phyloP scores from a whole-genome alignment of 1,140 invertebrate species.

The Pantala flavescens region DNA sequence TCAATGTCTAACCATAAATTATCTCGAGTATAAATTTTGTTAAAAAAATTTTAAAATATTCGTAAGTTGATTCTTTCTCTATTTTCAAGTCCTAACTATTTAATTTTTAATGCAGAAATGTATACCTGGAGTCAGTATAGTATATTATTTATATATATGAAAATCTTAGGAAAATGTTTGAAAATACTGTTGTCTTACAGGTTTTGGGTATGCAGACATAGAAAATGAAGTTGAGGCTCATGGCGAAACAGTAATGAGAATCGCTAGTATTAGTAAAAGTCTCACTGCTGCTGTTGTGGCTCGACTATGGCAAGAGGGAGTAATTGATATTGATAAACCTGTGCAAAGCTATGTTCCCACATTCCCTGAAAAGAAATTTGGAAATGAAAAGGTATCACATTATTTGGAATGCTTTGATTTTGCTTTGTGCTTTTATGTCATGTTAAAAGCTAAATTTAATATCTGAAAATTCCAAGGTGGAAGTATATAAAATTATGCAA shows the following conservation, averaged over 20 bases:
- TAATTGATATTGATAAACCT: slow-evolving; percentile 46
- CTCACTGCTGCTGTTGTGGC: slow-evolving; percentile 46
- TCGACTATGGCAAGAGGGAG: slow-evolving; percentile 42
- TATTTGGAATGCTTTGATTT: not conserved
- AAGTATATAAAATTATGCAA: not conserved
- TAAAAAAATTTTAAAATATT: not conserved
- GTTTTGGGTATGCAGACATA: slow-evolving; percentile 48
- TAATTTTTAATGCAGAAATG: not conserved
- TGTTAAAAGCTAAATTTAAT: not conserved
- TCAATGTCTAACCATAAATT: not conserved
- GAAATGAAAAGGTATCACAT: slow-evolving; percentile 34
- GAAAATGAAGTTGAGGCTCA: slow-evolving; percentile 43
- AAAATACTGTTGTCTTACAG: slow-evolving; percentile 25
- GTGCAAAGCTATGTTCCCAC: slow-evolving; percentile 43
- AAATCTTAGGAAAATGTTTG: not conserved
- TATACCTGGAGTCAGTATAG: too few species aligned
- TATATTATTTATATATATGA: too few species aligned
- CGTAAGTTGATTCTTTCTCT: not conserved
- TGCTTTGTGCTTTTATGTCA: too few species aligned
- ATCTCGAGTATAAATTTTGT: not conserved
- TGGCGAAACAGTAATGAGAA: slow-evolving; percentile 46
- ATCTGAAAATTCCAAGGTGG: too few species aligned
- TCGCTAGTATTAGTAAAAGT: slow-evolving; percentile 53
- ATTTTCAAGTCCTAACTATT: not conserved
- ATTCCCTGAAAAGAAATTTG: slow-evolving; percentile 43